These are phyloP conservation scores for Thumatha senex DNA, from an alignment of 2,888 invertebrate species.

Conservation along the genomic window DNA sequence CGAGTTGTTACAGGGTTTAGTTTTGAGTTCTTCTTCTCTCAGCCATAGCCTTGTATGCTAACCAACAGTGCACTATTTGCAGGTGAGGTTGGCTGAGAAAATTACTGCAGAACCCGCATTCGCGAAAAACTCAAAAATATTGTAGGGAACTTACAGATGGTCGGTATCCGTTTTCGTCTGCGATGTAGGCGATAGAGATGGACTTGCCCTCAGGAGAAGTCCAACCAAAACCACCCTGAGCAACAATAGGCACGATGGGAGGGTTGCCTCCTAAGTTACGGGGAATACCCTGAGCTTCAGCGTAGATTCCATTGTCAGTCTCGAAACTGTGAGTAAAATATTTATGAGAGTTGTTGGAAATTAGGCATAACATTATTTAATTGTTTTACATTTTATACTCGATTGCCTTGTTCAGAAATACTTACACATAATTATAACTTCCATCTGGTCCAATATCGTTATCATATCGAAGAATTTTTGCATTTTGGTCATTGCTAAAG, in stretches of 20 bases:
- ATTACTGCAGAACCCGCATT: no score
- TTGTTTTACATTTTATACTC: no score
- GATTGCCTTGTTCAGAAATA: constrained; percentile 6
- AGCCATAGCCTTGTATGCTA: no score
- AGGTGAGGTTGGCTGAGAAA: no score
- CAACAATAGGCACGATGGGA: constrained; percentile 59
- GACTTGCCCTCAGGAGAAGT: constrained; percentile 86
- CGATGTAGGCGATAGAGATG: constrained; percentile 84
- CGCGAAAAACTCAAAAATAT: no score
- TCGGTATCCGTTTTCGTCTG: constrained; percentile 88
- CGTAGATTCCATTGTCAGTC: constrained; percentile 85
- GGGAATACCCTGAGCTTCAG: constrained; percentile 82
- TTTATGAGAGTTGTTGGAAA: background rate
- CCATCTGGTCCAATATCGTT: constrained; percentile 74
- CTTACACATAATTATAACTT: constrained; percentile 74
- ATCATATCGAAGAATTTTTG: constrained; percentile 60
- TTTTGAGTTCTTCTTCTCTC: no score
- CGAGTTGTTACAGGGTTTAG: no score
- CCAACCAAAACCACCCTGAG: constrained; percentile 80
- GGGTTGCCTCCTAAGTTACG: constrained; percentile 77
- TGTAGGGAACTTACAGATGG: constrained; percentile 69
- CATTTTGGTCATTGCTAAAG: constrained; percentile 43
- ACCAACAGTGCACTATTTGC: no score
- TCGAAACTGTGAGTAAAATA: constrained; percentile 69
- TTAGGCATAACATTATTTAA: no score